Evolutionary conservation across 2,113 vertebrate genomes (phyloP).

Genomic region (Galbula dea): DNA sequence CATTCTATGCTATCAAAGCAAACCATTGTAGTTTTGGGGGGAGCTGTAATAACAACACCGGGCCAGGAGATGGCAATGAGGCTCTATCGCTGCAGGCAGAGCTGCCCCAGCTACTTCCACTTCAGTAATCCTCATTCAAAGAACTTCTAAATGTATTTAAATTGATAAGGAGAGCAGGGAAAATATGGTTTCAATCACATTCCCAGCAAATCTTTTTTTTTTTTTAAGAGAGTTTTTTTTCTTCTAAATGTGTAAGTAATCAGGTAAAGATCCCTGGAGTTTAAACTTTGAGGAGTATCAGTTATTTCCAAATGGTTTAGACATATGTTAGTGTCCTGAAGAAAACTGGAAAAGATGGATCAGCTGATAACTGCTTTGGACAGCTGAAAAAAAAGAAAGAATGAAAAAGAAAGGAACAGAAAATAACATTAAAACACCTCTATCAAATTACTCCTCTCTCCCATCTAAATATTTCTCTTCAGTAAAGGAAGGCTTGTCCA

Average conservation of each 20-base stretch:
- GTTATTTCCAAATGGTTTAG: conserved; percentile 40
- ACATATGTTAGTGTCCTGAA: conserved; percentile 31
- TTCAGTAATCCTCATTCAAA: not conserved
- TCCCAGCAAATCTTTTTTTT: conserved; percentile 21
- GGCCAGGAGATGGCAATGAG: conserved; percentile 66
- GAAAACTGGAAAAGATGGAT: conserved; percentile 49
- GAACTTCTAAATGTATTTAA: conserved; percentile 28
- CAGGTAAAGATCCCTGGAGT: conserved; percentile 47
- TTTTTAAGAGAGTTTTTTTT: not conserved
- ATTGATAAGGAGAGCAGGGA: not conserved
- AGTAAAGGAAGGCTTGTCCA: not conserved
- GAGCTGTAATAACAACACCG: not conserved
- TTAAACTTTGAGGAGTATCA: conserved; percentile 28
- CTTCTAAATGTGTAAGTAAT: conserved; percentile 60
- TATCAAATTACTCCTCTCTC: not conserved
- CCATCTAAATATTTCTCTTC: conserved; percentile 13
- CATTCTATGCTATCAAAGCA: fast-evolving
- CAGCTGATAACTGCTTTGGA: conserved; percentile 24
- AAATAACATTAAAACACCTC: conserved; percentile 48
- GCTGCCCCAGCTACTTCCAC: not conserved
- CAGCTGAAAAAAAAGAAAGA: not conserved
- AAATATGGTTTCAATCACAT: conserved; percentile 53
- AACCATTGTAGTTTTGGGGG: not conserved
- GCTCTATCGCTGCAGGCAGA: not conserved
- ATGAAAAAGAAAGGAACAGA: not conserved